Evolutionary conservation across 1,140 invertebrate species (phyloP).

Genomic region (Riptortus pedestris): DNA sequence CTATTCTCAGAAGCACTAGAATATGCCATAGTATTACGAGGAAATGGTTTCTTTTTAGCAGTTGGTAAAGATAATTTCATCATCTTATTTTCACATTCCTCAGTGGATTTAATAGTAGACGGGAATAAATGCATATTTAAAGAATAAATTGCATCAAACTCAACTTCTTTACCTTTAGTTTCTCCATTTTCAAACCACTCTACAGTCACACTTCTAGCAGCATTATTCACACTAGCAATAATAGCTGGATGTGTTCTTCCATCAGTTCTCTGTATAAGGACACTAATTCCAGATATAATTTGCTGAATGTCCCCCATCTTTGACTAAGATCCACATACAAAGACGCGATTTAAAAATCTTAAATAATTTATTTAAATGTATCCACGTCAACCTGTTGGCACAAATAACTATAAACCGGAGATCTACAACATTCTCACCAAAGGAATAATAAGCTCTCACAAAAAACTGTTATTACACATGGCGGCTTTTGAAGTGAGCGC

Average conservation of each 20-base stretch:
- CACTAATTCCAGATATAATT: slow-evolving; percentile 17
- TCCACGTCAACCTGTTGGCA: not conserved
- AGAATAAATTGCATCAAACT: slow-evolving; percentile 1
- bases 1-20: not conserved
- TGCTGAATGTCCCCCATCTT: not conserved
- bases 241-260: slow-evolving; percentile 91
- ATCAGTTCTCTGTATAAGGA: slow-evolving; percentile 19
- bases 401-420: no score
- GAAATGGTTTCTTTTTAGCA: slow-evolving; percentile 5
- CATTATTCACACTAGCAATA: slow-evolving; percentile 81
- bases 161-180: slow-evolving; percentile 91
- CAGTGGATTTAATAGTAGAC: not conserved
- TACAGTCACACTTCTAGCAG: slow-evolving; percentile 81
- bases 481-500: not conserved
- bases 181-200: slow-evolving; percentile 98
- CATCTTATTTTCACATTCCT: slow-evolving; percentile 11
- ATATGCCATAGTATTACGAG: not conserved
- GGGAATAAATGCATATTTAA: not conserved
- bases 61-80: not conserved
- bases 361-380: not conserved
- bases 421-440: not conserved
- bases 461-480: not conserved
- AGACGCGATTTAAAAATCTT: not conserved
- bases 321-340: not conserved
- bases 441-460: not conserved